Conservation (phyloP, 1,140 invertebrate species). For the Drosophila gunungcola region DNA sequence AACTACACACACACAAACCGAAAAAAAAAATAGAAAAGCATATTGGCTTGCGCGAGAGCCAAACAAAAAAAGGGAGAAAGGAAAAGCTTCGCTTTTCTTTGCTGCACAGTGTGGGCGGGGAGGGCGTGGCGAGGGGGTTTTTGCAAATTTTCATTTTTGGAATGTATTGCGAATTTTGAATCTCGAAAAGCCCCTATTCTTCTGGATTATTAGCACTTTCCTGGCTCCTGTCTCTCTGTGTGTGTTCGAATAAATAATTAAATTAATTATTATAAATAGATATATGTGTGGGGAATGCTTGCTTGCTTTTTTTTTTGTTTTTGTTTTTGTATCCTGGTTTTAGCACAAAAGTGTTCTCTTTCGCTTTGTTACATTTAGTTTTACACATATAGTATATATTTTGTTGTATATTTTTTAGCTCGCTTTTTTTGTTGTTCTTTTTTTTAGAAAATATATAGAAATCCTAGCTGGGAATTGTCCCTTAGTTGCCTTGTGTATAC, state of each 20-base stretch:
- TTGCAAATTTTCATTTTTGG: slow-evolving; percentile 3
- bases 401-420: slow-evolving; percentile 42
- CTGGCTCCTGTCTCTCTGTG: slow-evolving; percentile 11
- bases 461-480: slow-evolving; percentile 47
- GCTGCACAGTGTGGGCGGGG: slow-evolving; percentile 8
- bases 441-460: slow-evolving; percentile 65
- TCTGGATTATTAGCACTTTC: slow-evolving; percentile 26
- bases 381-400: slow-evolving; percentile 39
- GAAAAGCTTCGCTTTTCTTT: slow-evolving; percentile 48
- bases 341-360: slow-evolving; percentile 58
- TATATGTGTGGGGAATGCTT: slow-evolving; percentile 34
- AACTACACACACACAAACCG: slow-evolving; percentile 65
- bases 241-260: slow-evolving; percentile 57
- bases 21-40: slow-evolving; percentile 33
- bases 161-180: slow-evolving; percentile 22
- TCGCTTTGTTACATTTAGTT: slow-evolving; percentile 10
- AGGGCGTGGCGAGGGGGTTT: neutral
- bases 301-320: neutral
- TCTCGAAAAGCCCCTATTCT: slow-evolving; percentile 5
- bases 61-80: slow-evolving; percentile 2
- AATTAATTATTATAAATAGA: slow-evolving; percentile 53
- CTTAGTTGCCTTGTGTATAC: slow-evolving; percentile 45
- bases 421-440: slow-evolving; percentile 37
- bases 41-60: slow-evolving; percentile 6
- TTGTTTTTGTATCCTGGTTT: slow-evolving; percentile 15